Conservation (phyloP, 2,113 vertebrate genomes). For the Sterrhoptilus dennistouni region DNA sequence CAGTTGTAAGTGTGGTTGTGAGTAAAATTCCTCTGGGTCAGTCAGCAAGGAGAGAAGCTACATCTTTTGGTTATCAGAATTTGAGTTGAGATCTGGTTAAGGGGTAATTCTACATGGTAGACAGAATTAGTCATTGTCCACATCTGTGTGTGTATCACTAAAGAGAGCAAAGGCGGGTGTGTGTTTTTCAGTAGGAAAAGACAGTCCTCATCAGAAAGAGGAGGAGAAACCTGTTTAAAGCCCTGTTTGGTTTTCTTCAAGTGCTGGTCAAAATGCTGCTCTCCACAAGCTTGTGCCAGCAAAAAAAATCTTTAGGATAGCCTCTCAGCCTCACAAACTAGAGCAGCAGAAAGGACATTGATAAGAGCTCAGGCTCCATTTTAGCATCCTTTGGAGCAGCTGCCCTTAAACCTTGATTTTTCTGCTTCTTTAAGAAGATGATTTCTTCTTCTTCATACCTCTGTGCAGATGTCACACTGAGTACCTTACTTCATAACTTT, state of each 20-base stretch:
- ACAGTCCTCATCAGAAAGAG: neutral
- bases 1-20: accelerated
- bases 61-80: neutral
- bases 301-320: neutral
- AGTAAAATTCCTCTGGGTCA: neutral
- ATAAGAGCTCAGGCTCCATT: neutral
- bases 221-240: neutral
- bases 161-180: accelerated
- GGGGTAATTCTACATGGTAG: neutral
- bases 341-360: neutral
- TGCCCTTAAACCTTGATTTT: neutral
- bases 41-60: neutral
- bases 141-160: accelerated
- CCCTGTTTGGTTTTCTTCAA: neutral
- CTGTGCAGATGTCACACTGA: neutral
- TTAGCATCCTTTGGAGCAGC: neutral
- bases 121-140: too few relatives aligned
- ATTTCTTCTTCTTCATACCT: neutral
- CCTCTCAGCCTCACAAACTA: neutral
- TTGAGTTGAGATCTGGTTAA: neutral
- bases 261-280: neutral
- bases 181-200: neutral
- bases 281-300: accelerated
- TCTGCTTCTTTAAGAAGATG: neutral
- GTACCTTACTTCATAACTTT: neutral